Base-by-base conservation (phyloP, 2,888 invertebrate species). In the Ectobius pallidus region DNA sequence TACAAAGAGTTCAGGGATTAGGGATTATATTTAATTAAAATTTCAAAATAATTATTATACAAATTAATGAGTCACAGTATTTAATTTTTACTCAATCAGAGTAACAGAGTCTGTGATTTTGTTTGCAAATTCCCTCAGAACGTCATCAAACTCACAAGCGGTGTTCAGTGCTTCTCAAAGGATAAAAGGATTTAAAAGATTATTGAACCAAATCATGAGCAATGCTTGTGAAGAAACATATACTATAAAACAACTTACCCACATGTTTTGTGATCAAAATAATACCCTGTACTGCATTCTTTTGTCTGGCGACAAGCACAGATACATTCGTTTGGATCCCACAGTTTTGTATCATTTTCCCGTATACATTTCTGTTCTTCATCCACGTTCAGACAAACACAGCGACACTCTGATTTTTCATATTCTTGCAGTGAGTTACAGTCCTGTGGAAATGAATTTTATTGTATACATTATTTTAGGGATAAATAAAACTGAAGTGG, bases 371-470 rank as follows among this genome's bases (percentile, higher is more conserved):
- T 89, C 7, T 83, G 81, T 74, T 86, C 84, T 42, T 89, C 90
- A 75, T 90, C 89, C 3, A 79, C 78, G 77, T 91, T 91, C 11
- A 81, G 84, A 78, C 91, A 91, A 16, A 80, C 80, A 79, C 91
- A 91, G 32, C 84, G 82, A 77, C 91, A 91, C 76, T 87, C 85
- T 0, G 84, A 81, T 71, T 83, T 80, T 61, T 82, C 81, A 77
- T 90, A 91, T 62, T 82, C 80, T 81, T 91, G 91, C 39, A 86
- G 85, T 4, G 80, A 79, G 62, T 85, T 87, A 79, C 91, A 91
- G 77, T 89, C 82, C 88, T 88, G 78, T n/a, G n/a, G n/a, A n/a
- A n/a, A n/a, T n/a, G n/a, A n/a, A 69, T 46, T 44, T 14, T 22
- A 11, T 27, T 63, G 7, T 14, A 1, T 42, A 11, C 20, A 9